Conservation (phyloP, 2,888 invertebrate species). For the Doris montereyensis region DNA sequence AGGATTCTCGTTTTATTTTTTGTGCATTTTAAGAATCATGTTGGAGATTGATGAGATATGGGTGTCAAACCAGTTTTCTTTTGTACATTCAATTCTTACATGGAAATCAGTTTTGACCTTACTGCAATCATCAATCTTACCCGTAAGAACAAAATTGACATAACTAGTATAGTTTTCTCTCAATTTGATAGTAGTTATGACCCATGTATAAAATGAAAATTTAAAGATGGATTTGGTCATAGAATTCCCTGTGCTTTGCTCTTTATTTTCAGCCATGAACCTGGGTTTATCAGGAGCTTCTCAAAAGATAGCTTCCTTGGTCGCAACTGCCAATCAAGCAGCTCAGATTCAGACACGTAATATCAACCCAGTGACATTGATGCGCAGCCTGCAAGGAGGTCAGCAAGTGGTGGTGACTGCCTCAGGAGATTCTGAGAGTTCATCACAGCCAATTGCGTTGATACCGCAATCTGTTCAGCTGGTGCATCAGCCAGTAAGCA, state of each 20-base stretch:
- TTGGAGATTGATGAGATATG: too few species aligned
- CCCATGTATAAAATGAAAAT: too few species aligned
- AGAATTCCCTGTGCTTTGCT: neutral
- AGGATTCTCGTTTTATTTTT: too few species aligned
- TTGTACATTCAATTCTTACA: too few species aligned
- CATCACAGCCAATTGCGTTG: conserved; percentile 37
- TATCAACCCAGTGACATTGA: conserved; percentile 41
- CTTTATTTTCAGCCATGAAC: conserved; percentile 31
- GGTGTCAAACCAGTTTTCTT: too few species aligned
- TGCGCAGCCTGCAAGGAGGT: conserved; percentile 42
- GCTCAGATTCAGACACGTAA: conserved; percentile 44
- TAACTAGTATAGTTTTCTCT: too few species aligned
- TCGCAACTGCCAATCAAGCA: conserved; percentile 45
- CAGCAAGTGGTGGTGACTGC: conserved; percentile 39
- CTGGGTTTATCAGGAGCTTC: conserved; percentile 44
- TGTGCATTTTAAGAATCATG: too few species aligned
- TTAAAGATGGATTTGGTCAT: too few species aligned
- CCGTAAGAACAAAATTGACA: too few species aligned
- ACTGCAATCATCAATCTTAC: too few species aligned
- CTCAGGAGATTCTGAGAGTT: conserved; percentile 41
- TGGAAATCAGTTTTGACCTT: too few species aligned
- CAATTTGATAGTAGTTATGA: too few species aligned
- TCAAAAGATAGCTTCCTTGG: conserved; percentile 48
- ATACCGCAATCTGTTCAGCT: conserved; percentile 50
- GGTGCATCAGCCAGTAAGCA: conserved; percentile 51